Percentiles rank a stretch among this genome's conserved stretches.
Conservation (phyloP, 92 coral and sea anemone genomes). For the Siderastrea radians region DNA sequence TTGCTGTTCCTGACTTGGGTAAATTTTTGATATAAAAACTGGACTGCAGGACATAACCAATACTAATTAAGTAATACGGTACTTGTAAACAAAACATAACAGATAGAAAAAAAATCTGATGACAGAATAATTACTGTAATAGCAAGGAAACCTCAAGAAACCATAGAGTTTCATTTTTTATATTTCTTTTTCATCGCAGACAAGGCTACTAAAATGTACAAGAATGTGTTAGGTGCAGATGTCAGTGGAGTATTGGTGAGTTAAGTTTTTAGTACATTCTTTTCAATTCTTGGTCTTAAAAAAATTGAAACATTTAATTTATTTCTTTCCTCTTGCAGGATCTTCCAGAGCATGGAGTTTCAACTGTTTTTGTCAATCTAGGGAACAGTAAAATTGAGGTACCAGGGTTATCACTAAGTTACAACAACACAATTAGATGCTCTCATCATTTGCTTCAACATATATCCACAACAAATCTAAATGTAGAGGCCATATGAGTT, state of each 20-base stretch:
- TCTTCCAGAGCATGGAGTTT: slow-evolving; percentile 98
- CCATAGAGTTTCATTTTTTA: not conserved
- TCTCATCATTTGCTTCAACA: not conserved
- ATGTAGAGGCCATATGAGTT: too few species aligned
- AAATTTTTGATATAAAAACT: not conserved
- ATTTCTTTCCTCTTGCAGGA: slow-evolving; percentile 50
- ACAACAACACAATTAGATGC: not conserved
- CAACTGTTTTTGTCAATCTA: slow-evolving; percentile 93
- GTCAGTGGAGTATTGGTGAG: slow-evolving; percentile 89
- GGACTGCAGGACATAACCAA: too few species aligned
- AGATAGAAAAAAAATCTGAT: too few species aligned
- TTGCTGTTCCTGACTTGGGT: slow-evolving; percentile 98
- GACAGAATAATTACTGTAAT: too few species aligned
- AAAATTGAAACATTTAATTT: not conserved
- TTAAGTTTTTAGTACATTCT: not conserved
- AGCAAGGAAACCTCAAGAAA: too few species aligned
- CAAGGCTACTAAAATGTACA: slow-evolving; percentile 84
- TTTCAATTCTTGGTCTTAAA: not conserved
- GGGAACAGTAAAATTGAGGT: slow-evolving; percentile 98
- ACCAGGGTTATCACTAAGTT: not conserved
- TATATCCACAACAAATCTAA: too few species aligned
- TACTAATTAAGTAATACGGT: too few species aligned
- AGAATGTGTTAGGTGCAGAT: slow-evolving; percentile 94
- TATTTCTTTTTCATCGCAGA: slow-evolving; percentile 57
- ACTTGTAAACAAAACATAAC: not conserved